Conservation (phyloP, 2,797 vertebrate genomes). For the Delichon dasypus region DNA sequence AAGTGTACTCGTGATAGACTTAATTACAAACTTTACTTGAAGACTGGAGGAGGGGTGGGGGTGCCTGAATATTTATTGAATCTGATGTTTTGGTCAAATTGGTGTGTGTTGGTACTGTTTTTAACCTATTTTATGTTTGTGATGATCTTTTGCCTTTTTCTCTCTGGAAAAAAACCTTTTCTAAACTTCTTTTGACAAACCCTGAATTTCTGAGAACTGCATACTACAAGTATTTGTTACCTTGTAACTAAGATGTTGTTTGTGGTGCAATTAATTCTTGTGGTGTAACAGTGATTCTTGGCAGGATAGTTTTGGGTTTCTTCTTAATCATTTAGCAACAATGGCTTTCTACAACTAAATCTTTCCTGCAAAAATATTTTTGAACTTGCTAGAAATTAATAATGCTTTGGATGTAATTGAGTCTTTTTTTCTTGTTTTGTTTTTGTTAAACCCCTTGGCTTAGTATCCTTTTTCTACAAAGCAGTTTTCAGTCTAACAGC, state of each 20-base stretch:
- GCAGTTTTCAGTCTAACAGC: background rate
- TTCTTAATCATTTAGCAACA: background rate
- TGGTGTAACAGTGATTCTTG: background rate
- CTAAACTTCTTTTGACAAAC: background rate
- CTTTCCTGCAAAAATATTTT: background rate
- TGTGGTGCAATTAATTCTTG: background rate
- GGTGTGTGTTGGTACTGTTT: background rate
- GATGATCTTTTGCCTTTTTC: background rate
- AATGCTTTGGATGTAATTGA: background rate
- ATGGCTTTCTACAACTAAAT: background rate
- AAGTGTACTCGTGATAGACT: background rate
- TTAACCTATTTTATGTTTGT: rapidly evolving
- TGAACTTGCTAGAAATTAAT: background rate
- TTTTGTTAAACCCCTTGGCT: rapidly evolving
- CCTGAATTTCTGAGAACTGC: background rate
- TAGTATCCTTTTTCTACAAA: background rate
- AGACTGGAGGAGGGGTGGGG: background rate
- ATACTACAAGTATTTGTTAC: background rate
- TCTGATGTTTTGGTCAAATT: background rate
- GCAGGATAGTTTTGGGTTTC: background rate
- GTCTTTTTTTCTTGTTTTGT: background rate
- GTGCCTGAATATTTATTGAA: background rate
- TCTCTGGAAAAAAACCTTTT: background rate
- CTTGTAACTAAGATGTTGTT: background rate
- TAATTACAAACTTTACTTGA: background rate